A percentile compares a stretch with the other conserved stretches of the same genome.
Conservation (phyloP, 2,888 invertebrate genomes). For the Orthosia cruda region DNA sequence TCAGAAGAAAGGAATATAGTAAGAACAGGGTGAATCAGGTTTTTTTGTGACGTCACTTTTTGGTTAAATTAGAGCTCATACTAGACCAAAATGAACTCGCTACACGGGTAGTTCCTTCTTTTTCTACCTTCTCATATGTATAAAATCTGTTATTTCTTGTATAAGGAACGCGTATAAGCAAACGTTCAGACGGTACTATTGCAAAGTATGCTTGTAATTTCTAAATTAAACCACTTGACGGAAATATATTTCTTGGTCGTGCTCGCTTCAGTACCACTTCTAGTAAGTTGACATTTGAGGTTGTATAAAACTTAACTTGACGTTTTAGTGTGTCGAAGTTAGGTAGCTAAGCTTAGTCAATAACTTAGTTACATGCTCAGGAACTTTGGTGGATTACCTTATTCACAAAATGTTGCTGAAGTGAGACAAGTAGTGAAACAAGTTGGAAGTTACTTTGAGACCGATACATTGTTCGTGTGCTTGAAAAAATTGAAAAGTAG, state of each 20-base stretch:
- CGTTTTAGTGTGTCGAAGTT: slow-evolving; percentile 23
- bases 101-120: no score
- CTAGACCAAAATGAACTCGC: no score
- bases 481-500: not conserved
- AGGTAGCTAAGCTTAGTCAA: slow-evolving; percentile 18
- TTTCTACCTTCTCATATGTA: no score
- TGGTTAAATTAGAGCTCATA: no score
- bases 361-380: slow-evolving; percentile 25
- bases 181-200: no score
- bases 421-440: not conserved
- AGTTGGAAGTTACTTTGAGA: slow-evolving; percentile 3
- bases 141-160: no score
- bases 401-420: slow-evolving; percentile 20
- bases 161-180: no score
- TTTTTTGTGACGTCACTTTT: no score
- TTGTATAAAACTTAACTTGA: not conserved
- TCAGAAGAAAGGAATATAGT: no score
- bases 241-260: slow-evolving; percentile 7
- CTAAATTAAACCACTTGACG: not conserved
- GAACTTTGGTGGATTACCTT: slow-evolving; percentile 20
- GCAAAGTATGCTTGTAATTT: no score
- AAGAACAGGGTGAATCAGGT: no score
- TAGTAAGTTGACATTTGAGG: not conserved
- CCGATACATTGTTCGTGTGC: not conserved
- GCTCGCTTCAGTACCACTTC: not conserved